Evolutionary conservation across 2,797 vertebrate species (phyloP).

Genomic region (Pristis pectinata): DNA sequence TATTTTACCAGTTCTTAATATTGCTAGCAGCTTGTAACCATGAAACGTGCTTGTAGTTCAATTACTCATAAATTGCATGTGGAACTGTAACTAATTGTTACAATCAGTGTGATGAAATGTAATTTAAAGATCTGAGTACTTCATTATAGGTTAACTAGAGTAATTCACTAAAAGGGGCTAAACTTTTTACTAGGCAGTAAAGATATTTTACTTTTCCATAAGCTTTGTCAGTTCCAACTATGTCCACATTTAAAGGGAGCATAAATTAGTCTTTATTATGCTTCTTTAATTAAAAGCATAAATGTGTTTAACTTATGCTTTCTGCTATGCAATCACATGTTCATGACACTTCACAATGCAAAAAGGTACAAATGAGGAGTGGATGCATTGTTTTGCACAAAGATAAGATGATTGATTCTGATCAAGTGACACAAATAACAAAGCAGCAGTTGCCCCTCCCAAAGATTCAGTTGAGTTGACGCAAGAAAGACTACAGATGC

Average conservation of each 20-base stretch:
- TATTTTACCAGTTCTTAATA: constrained; percentile 36
- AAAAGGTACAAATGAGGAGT: no score
- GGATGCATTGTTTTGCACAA: not conserved
- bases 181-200: constrained; percentile 36
- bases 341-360: not conserved
- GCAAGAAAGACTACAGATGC: not conserved
- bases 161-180: constrained; percentile 30
- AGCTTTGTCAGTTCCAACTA: constrained; percentile 2
- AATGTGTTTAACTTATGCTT: not conserved
- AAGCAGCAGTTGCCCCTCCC: not conserved
- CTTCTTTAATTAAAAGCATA: not conserved
- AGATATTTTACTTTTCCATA: constrained; percentile 34
- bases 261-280: not conserved
- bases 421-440: no score
- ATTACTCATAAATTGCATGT: constrained; percentile 34
- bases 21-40: constrained; percentile 20
- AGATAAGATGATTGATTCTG: not conserved
- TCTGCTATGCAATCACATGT: not conserved
- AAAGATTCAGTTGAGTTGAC: not conserved
- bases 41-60: constrained; percentile 35
- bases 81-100: constrained; percentile 38
- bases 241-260: not conserved
- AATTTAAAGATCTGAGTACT: constrained; percentile 38
- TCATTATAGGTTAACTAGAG: constrained; percentile 36
- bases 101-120: constrained; percentile 38